Conservation (phyloP, 2,888 invertebrate species). For the Nezara viridula region DNA sequence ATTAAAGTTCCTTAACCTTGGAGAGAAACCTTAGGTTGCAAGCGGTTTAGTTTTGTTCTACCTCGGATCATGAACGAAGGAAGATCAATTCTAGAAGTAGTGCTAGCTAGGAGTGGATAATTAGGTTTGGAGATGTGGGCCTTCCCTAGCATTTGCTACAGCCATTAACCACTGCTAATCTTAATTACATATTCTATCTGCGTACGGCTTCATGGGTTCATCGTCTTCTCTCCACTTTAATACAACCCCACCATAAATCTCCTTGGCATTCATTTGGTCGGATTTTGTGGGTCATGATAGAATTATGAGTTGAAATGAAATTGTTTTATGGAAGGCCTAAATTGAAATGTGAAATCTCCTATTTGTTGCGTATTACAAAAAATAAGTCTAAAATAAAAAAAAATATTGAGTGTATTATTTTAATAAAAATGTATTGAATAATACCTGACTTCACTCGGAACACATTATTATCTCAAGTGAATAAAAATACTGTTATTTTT, state of each 20-base stretch:
- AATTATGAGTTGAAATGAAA: neutral
- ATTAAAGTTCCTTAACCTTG: too few species aligned
- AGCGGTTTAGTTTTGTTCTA: neutral
- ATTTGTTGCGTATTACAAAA: too few species aligned
- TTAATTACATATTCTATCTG: conserved; percentile 28
- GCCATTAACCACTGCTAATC: conserved; percentile 25
- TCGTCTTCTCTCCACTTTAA: neutral
- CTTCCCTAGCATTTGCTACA: neutral
- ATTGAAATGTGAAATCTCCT: neutral
- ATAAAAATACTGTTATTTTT: too few species aligned
- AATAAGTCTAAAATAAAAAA: too few species aligned
- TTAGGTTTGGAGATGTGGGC: neutral
- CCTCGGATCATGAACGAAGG: neutral
- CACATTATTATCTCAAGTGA: too few species aligned
- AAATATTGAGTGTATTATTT: too few species aligned
- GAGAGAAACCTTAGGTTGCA: neutral
- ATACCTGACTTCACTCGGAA: too few species aligned
- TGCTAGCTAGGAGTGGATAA: neutral
- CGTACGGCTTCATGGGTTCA: neutral
- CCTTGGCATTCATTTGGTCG: neutral
- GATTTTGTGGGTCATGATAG: neutral
- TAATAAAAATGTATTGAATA: too few species aligned
- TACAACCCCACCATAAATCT: neutral
- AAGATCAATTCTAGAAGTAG: neutral
- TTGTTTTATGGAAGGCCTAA: neutral